Percentiles rank a stretch among this genome's conserved stretches.
Evolutionary conservation across 2,113 vertebrate species (phyloP).

Genomic region (Misgurnus mizolepis): DNA sequence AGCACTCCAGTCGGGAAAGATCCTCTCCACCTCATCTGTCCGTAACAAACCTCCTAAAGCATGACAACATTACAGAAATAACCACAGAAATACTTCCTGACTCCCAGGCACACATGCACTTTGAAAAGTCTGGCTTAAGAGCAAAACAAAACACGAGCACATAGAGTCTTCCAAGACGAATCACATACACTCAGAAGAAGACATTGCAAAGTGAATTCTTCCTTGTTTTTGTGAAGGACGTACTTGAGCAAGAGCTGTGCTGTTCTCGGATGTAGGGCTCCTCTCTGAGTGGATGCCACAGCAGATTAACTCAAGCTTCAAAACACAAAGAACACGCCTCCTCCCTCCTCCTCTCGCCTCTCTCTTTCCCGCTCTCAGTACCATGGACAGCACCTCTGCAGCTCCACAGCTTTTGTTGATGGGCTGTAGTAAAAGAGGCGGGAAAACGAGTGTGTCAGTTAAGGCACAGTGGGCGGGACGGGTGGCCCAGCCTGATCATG

Average conservation of each 20-base stretch:
- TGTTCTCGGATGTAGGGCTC: conserved; percentile 33
- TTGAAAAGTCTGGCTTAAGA: conserved; percentile 34
- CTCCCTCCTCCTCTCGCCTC: conserved; percentile 29
- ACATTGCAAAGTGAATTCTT: conserved; percentile 48
- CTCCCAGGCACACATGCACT: conserved; percentile 41
- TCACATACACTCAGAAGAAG: conserved; percentile 48
- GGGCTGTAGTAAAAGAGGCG: conserved; percentile 39
- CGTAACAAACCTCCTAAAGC: conserved; percentile 54
- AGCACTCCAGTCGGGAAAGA: conserved; percentile 56
- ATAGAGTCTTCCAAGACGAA: conserved; percentile 40
- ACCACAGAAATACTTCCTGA: conserved; percentile 48
- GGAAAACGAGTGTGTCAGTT: conserved; percentile 39
- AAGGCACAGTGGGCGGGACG: conserved; percentile 24
- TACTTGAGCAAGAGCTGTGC: not conserved
- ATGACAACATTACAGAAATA: conserved; percentile 51
- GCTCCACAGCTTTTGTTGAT: conserved; percentile 34
- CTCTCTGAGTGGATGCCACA: conserved; percentile 56
- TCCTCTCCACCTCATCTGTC: conserved; percentile 65
- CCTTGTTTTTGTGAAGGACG: not conserved
- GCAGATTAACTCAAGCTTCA: conserved; percentile 75
- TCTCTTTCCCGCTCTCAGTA: conserved; percentile 70
- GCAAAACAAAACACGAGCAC: conserved; percentile 36
- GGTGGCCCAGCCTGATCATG: conserved; percentile 63
- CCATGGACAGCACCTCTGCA: conserved; percentile 73
- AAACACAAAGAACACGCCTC: conserved; percentile 76